These are phyloP conservation scores for Macrophya alboannulata DNA, from an alignment of 2,888 invertebrate genomes.

Conservation along the genomic window DNA sequence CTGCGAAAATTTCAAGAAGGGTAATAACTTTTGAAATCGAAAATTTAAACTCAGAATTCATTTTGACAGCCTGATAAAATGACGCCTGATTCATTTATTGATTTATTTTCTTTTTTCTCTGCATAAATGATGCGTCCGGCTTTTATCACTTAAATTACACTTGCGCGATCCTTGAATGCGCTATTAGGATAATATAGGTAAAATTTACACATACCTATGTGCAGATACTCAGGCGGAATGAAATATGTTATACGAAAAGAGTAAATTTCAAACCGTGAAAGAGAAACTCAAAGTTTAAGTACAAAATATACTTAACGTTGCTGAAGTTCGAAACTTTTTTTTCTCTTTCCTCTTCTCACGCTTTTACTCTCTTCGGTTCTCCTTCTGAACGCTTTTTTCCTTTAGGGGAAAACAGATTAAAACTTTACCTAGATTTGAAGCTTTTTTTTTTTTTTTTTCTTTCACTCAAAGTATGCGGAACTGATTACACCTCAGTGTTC, in stretches of 20 bases:
- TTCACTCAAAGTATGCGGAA: not conserved
- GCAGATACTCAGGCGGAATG: not conserved
- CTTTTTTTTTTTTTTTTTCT: not conserved
- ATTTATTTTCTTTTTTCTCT: too few species aligned
- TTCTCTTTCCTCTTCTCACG: not conserved
- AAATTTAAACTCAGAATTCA: not conserved
- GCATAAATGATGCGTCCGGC: not conserved
- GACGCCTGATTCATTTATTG: not conserved
- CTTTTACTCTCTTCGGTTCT: not conserved
- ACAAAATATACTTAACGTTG: not conserved
- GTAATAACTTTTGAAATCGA: not conserved
- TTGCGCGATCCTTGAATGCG: not conserved
- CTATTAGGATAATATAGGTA: not conserved
- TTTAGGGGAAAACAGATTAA: not conserved
- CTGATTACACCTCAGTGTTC: not conserved
- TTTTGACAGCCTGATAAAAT: not conserved
- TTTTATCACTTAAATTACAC: not conserved
- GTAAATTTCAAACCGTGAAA: not conserved
- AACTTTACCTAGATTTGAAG: not conserved
- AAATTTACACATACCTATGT: not conserved
- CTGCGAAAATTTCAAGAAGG: not conserved
- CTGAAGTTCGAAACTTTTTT: not conserved
- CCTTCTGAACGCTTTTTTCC: not conserved
- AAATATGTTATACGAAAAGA: not conserved
- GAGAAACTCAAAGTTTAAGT: not conserved